Conservation (phyloP, 2,888 invertebrate genomes). For the Clitarchus hookeri region DNA sequence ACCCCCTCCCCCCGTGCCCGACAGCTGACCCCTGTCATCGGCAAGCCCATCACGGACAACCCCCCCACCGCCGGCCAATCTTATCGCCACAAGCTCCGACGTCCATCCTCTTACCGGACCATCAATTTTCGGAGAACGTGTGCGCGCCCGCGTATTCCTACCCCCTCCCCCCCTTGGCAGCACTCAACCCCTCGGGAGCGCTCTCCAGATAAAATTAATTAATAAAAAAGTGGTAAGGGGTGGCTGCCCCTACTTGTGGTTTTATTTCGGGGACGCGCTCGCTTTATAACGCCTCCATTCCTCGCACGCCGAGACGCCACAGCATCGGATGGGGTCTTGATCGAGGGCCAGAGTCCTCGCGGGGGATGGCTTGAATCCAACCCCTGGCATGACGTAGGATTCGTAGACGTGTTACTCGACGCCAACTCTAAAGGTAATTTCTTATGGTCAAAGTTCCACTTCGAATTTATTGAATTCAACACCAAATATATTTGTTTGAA, state of each 20-base stretch:
- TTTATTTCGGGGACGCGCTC: neutral
- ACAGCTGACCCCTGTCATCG: neutral
- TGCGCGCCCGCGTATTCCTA: neutral
- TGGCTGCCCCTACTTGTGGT: neutral
- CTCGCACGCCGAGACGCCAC: neutral
- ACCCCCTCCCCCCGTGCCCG: no score
- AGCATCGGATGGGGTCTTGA: neutral
- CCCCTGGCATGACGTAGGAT: no score
- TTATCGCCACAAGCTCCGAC: neutral
- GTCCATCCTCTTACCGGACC: neutral
- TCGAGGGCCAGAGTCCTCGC: no score
- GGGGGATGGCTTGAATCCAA: no score
- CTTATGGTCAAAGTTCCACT: no score
- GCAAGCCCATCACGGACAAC: neutral
- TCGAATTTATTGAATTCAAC: no score
- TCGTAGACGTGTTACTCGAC: no score
- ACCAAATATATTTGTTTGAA: no score
- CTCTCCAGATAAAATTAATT: slow-evolving; percentile 8
- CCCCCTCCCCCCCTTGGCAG: neutral
- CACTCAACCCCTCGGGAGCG: neutral
- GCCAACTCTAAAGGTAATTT: no score
- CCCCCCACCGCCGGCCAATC: neutral
- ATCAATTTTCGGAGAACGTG: neutral
- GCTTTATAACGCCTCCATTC: neutral
- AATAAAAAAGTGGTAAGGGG: neutral